Conservation (phyloP, 2,888 invertebrate species). For the Andrena fulva region DNA sequence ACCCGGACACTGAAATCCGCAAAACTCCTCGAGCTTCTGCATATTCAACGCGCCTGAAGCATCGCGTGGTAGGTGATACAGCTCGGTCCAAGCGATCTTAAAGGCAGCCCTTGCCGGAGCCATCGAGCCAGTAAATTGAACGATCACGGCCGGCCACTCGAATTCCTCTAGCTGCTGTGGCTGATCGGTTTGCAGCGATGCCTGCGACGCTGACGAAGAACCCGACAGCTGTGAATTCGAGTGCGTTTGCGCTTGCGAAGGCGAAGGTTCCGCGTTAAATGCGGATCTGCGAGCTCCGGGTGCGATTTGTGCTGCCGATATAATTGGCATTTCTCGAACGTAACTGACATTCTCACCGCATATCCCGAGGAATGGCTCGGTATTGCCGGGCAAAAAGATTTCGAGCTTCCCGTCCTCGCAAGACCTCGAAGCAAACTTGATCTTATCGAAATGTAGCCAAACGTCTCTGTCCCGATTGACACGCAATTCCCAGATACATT, state of each 20-base stretch:
- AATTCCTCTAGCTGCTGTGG: constrained; percentile 13
- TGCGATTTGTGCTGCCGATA: constrained; percentile 91
- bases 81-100: constrained; percentile 95
- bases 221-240: background rate
- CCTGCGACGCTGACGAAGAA: constrained; percentile 79
- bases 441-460: constrained; percentile 94
- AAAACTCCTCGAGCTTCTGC: constrained; percentile 90
- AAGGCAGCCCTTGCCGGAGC: constrained; percentile 93
- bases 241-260: constrained; percentile 12
- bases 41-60: constrained; percentile 92
- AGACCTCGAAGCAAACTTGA: constrained; percentile 93
- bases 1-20: constrained; percentile 95
- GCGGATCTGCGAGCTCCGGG: constrained; percentile 66
- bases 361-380: constrained; percentile 92
- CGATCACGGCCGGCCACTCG: constrained; percentile 87
- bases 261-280: constrained; percentile 1
- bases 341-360: constrained; percentile 95
- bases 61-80: constrained; percentile 94
- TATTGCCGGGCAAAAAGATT: constrained; percentile 90
- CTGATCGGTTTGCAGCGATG: constrained; percentile 19
- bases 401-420: constrained; percentile 95
- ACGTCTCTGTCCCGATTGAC: constrained; percentile 94
- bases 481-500: constrained; percentile 93
- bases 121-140: constrained; percentile 91
- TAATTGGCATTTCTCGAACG: constrained; percentile 91